Base-by-base conservation (phyloP, 2,797 vertebrate genomes). In the Hippocampus kuda region DNA sequence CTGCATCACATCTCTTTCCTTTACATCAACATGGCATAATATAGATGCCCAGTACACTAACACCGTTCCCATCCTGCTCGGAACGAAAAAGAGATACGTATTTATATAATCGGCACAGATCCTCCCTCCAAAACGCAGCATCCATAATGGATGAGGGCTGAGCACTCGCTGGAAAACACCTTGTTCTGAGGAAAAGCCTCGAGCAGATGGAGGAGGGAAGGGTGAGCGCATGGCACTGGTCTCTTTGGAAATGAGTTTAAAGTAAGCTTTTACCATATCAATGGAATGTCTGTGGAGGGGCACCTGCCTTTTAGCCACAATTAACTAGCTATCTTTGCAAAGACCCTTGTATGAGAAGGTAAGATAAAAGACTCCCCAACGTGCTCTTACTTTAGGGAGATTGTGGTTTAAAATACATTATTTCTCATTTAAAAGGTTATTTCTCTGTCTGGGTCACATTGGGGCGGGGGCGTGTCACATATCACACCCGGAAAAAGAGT, bases 71-170 rank as follows among this genome's bases (percentile, higher is more conserved):
- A 64, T 81, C 70, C 81, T 86, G 72, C 76, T 78, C 83, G 79
- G 77, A 85, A 75, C 77, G 76, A 74, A 85, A 82, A 76, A 66
- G 57, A 85, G 84, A 88, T 87, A n/a, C n/a, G n/a, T n/a, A 87
- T 91, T 89, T 90, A 88, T 87, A 87, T 85, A 86, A 74, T 80
- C 78, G 72, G 30, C 72, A 75, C 64, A 72, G 80, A 86, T 87
- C 86, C 76, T 77, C 79, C 81, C 70, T 68, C 73, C 88, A 86
- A 89, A 89, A 88, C 79, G 79, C 67, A 65, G 56, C 73, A 87
- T 91, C 70, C 74, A 90, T 89, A 86, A 89, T 89, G 82, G 73
- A 90, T 89, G 83, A 89, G 81, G 82, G 72, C 71, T 71, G 74
- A 69, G 68, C 74, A 79, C 81, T 77, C 77, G 5, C 81, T 74